Conservation (phyloP, 2,113 vertebrate genomes). For the Eudorcas thomsonii region DNA sequence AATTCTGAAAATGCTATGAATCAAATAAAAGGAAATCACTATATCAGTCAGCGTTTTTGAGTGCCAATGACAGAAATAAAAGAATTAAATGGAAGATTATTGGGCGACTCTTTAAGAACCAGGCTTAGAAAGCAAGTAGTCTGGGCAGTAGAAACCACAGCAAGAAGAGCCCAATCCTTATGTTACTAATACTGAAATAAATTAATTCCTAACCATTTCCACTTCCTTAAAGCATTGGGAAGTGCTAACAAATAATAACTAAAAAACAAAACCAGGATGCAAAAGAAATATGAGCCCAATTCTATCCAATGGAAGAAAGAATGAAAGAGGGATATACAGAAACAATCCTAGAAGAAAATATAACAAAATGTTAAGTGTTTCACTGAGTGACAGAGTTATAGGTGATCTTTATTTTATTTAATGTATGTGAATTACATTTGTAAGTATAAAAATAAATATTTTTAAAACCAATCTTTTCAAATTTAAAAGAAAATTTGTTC, state of each 20-base stretch:
- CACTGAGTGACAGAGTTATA: not conserved
- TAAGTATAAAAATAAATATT: slow-evolving; percentile 23
- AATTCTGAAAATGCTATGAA: not conserved
- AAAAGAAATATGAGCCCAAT: not conserved
- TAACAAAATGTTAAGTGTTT: slow-evolving; percentile 19
- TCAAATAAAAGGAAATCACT: slow-evolving; percentile 2
- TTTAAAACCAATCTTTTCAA: slow-evolving; percentile 21
- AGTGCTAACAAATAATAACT: not conserved
- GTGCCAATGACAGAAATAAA: not conserved
- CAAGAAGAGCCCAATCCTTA: not conserved
- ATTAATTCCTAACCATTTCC: not conserved
- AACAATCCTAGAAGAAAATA: not conserved
- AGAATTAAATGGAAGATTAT: not conserved
- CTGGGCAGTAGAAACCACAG: not conserved
- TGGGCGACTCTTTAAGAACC: not conserved
- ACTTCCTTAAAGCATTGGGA: not conserved
- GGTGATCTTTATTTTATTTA: slow-evolving; percentile 43
- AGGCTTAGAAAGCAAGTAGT: not conserved
- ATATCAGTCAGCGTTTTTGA: not conserved
- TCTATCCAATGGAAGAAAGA: not conserved
- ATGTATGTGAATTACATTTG: not conserved
- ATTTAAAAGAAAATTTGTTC: slow-evolving; percentile 29
- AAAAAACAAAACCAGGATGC: not conserved
- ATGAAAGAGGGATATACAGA: not conserved
- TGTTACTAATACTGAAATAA: not conserved